Evolutionary conservation across 2,797 vertebrate species (phyloP), one percentile per base, ranked within the genome.

Genomic region (Varecia variegata): DNA sequence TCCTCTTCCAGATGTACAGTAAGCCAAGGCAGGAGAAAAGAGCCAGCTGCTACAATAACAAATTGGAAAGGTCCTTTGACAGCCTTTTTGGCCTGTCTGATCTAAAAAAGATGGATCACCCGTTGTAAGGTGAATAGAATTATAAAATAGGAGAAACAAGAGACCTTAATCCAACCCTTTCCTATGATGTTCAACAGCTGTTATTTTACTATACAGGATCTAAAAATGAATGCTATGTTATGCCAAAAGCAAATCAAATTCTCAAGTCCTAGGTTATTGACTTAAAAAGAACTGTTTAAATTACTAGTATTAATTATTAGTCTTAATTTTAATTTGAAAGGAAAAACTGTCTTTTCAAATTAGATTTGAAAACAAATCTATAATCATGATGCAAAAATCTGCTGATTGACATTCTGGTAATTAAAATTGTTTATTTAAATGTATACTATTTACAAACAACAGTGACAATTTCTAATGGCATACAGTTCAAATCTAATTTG

Each of bases 11-110:
- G 98, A 98, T 98, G 97, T 97, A 98, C 97, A 98, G 97, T 98
- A 98, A 97, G 98, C 97, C 98, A 98, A 97, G 88, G 96, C 96
- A 96, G 92, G 94, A 95, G 98, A 99, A 97, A 98, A 98, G 97
- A 98, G 97, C 98, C 98, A 99, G 98, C 98, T 98, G 98, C 81
- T 97, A 95, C 96, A 98, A 97, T 96, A 98, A 98, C 94, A 98
- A 97, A 95, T 94, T 94, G 94, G 98, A 97, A 98, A 98, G 97
- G 96, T 93, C 97, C 97, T 97, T 97, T 97, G 97, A 98, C 97
- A 82, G 95, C 73, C 81, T 94, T 91, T 96, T 93, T 30, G 90
- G 96, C 68, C 97, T 97, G 95, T 95, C 97, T 98, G 96, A 98
- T 98, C 93, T 95, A 98, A 98, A 97, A 98, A 98, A 98, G 98